Conservation (phyloP, 2,113 vertebrate genomes). For the Bostrychus sinensis region DNA sequence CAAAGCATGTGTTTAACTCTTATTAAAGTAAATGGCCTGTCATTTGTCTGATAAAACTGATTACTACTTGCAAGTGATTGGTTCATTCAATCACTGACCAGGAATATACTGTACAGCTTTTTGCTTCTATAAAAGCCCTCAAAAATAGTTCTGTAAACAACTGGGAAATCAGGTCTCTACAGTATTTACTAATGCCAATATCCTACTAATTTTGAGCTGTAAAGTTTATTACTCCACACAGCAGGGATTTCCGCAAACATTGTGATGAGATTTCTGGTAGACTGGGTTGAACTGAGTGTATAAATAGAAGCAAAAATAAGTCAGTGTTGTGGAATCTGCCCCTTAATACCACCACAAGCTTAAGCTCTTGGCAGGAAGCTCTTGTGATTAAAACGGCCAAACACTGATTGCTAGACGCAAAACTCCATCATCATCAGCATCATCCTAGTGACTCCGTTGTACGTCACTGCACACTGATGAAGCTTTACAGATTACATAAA, state of each 20-base stretch:
- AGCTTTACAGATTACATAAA: constrained; percentile 40
- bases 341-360: constrained; percentile 50
- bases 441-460: constrained; percentile 11
- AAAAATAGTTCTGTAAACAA: no score
- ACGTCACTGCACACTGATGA: constrained; percentile 42
- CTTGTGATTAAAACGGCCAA: constrained; percentile 63
- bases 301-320: constrained; percentile 57
- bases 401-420: constrained; percentile 57
- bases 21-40: no score
- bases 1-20: no score
- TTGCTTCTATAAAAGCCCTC: no score
- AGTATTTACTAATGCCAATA: no score
- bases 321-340: constrained; percentile 58
- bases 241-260: background rate
- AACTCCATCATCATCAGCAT: constrained; percentile 48
- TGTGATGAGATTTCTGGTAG: background rate
- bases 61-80: no score
- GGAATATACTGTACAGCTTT: no score
- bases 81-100: no score
- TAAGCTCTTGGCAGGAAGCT: constrained; percentile 62
- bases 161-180: no score
- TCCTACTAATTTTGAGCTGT: no score
- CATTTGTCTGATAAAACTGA: no score
- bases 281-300: constrained; percentile 11
- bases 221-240: background rate